Evolutionary conservation across 2,888 invertebrate genomes (phyloP).

Genomic region (Vanessa cardui): DNA sequence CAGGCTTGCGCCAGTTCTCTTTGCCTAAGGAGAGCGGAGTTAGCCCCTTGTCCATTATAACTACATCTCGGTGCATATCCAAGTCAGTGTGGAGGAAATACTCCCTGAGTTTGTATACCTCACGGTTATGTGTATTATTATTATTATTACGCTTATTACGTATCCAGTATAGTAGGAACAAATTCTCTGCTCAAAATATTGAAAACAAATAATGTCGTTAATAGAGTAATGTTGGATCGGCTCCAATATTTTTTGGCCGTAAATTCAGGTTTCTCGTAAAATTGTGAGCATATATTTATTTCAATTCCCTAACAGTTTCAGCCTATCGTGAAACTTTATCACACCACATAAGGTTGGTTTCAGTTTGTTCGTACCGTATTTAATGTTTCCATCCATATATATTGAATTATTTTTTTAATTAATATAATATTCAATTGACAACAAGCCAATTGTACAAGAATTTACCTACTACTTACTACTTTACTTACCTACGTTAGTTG

Average conservation of each 20-base stretch:
- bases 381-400: neutral
- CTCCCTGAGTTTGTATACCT: too few relatives aligned
- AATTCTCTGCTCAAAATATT: constrained; percentile 33
- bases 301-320: constrained; percentile 21
- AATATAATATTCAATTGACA: neutral
- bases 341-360: constrained; percentile 7
- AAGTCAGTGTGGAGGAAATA: too few relatives aligned
- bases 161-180: constrained; percentile 5
- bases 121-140: too few relatives aligned
- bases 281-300: constrained; percentile 25
- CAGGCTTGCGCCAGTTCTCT: too few relatives aligned
- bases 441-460: neutral
- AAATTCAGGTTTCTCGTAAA: constrained; percentile 27
- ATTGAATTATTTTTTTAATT: constrained; percentile 1
- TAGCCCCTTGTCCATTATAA: too few relatives aligned
- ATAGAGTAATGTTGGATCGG: constrained; percentile 37
- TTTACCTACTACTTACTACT: neutral
- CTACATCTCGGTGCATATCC: too few relatives aligned
- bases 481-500: too few relatives aligned
- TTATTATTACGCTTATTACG: too few relatives aligned
- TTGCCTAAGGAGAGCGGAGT: too few relatives aligned
- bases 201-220: constrained; percentile 36
- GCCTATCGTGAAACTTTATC: constrained; percentile 16
- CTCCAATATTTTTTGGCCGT: constrained; percentile 34
- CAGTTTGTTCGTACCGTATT: neutral